These are phyloP conservation scores for Brachypodius melanocephalos DNA, from an alignment of 2,113 vertebrate genomes.

Conservation along the genomic window DNA sequence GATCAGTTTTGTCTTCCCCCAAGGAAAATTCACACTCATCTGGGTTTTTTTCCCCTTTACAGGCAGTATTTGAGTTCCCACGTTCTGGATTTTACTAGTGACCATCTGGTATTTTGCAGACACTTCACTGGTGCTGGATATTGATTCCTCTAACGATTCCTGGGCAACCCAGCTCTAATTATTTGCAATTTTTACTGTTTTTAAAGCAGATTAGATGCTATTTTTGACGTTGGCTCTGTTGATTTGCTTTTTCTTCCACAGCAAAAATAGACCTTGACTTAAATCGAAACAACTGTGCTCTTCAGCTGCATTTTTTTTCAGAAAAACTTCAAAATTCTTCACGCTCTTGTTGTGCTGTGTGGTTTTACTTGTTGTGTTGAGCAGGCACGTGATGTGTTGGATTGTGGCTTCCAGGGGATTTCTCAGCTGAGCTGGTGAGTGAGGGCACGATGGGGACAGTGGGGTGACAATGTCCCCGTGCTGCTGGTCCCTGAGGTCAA, in stretches of 20 bases:
- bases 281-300: not conserved
- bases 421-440: not conserved
- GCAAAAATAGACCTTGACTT: not conserved
- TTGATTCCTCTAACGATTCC: slow-evolving; percentile 6
- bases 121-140: not conserved
- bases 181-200: not conserved
- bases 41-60: not conserved
- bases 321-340: no score
- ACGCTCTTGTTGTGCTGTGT: accelerated
- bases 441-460: accelerated
- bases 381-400: not conserved
- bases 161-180: not conserved
- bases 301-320: not conserved
- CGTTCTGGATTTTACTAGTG: not conserved
- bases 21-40: not conserved
- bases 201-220: not conserved
- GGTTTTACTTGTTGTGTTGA: not conserved
- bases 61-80: not conserved
- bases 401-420: not conserved
- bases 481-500: accelerated
- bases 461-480: not conserved
- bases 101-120: slow-evolving; percentile 6
- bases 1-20: not conserved
- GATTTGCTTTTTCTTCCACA: not conserved
- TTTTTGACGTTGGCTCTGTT: not conserved